Evolutionary conservation across 2,113 vertebrate species (phyloP).

Genomic region (Brienomyrus brachyistius): DNA sequence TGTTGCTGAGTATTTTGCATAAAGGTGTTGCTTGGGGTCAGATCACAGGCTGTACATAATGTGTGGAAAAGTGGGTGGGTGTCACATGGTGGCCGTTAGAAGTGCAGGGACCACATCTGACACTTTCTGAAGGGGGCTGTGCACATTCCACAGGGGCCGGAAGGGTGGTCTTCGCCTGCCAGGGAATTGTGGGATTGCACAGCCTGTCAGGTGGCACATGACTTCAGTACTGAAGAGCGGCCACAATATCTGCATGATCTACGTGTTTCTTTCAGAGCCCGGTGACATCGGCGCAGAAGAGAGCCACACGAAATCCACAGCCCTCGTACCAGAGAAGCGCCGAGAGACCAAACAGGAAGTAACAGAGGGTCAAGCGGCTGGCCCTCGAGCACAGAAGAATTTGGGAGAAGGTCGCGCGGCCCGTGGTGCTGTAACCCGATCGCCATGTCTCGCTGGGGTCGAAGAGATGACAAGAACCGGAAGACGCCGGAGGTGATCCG

Average conservation of each 20-base stretch:
- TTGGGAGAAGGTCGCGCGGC: neutral
- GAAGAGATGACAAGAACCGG: conserved; percentile 63
- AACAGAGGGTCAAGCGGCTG: neutral
- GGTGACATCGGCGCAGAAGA: neutral
- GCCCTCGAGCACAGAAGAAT: neutral
- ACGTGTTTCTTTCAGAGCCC: neutral
- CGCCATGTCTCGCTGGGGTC: conserved; percentile 83
- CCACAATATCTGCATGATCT: neutral
- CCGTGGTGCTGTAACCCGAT: neutral
- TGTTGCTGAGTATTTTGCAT: neutral
- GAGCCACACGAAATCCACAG: neutral
- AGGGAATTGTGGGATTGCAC: neutral
- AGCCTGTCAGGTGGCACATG: neutral
- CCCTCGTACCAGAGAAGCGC: neutral
- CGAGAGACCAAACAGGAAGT: neutral
- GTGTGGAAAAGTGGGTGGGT: conserved; percentile 34
- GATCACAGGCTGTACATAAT: neutral
- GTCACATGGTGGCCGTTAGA: conserved; percentile 49
- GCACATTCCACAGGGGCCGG: conserved; percentile 16
- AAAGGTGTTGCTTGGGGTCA: neutral
- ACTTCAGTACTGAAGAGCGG: neutral
- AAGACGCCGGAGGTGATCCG: conserved; percentile 74
- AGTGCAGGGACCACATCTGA: conserved; percentile 44
- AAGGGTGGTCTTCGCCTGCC: neutral
- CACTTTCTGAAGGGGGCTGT: conserved; percentile 31